phyloP scores from a whole-genome alignment of 2,113 vertebrate species.

The Cygnus buccinator region DNA sequence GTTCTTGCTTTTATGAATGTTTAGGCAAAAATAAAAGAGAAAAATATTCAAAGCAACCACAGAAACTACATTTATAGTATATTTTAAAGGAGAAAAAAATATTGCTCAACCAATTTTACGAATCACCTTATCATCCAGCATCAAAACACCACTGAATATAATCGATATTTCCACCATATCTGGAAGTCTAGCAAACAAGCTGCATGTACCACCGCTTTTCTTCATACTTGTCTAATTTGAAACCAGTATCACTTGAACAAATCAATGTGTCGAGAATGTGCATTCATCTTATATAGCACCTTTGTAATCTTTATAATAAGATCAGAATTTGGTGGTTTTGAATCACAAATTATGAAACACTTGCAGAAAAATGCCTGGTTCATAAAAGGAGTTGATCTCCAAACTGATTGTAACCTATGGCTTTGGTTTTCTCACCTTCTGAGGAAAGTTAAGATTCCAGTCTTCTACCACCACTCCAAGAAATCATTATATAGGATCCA shows the following conservation, averaged over 20 bases:
- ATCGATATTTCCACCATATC: not conserved
- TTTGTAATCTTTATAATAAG: not conserved
- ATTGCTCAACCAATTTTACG: not conserved
- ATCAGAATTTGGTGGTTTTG: not conserved
- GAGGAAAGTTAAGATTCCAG: not conserved
- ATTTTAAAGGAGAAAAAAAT: not conserved
- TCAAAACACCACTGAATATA: not conserved
- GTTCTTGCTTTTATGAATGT: not conserved
- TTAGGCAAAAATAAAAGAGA: not conserved
- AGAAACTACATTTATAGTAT: not conserved
- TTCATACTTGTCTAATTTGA: rapidly evolving
- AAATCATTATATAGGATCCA: not conserved
- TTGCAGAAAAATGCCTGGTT: rapidly evolving
- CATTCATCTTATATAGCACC: not conserved
- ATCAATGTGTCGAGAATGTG: rapidly evolving
- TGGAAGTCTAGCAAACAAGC: not conserved
- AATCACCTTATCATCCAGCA: not conserved
- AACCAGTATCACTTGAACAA: not conserved
- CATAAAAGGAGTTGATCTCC: not conserved
- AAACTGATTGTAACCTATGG: not conserved
- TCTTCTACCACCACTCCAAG: not conserved
- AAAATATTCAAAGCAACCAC: not conserved
- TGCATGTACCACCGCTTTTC: not conserved
- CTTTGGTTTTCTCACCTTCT: not conserved
- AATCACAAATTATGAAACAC: not conserved